Evolutionary conservation across 2,797 vertebrate genomes (phyloP).

Genomic region (Labeo calbasu): DNA sequence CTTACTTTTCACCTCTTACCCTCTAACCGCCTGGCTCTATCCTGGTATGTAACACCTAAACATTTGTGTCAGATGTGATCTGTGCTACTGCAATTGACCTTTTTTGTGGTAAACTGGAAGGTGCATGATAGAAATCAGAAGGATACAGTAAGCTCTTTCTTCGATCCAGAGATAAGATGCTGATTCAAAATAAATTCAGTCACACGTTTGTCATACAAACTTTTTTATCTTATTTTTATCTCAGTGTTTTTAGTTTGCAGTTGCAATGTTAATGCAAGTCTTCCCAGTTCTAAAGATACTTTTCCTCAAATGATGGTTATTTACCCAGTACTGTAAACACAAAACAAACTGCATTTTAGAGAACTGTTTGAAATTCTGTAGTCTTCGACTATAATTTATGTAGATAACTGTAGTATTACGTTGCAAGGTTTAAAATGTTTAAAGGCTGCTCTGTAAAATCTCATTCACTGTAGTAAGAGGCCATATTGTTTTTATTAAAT

Average conservation of each 20-base stretch:
- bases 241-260: background rate
- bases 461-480: background rate
- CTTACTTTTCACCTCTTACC: background rate
- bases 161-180: background rate
- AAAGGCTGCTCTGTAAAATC: background rate
- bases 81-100: background rate
- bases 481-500: conserved; percentile 15
- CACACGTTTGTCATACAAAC: background rate
- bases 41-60: conserved; percentile 23
- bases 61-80: conserved; percentile 7
- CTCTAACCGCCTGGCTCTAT: background rate
- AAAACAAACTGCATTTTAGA: background rate
- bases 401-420: background rate
- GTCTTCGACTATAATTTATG: background rate
- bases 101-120: background rate
- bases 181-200: background rate
- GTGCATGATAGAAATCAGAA: background rate
- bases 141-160: background rate
- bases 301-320: background rate
- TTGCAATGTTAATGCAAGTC: background rate
- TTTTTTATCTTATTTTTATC: background rate
- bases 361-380: background rate
- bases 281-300: background rate
- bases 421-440: background rate
- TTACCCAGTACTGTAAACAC: background rate